Evolutionary conservation across 2,113 vertebrate genomes (phyloP).

Genomic region (Lucifuga dentata): DNA sequence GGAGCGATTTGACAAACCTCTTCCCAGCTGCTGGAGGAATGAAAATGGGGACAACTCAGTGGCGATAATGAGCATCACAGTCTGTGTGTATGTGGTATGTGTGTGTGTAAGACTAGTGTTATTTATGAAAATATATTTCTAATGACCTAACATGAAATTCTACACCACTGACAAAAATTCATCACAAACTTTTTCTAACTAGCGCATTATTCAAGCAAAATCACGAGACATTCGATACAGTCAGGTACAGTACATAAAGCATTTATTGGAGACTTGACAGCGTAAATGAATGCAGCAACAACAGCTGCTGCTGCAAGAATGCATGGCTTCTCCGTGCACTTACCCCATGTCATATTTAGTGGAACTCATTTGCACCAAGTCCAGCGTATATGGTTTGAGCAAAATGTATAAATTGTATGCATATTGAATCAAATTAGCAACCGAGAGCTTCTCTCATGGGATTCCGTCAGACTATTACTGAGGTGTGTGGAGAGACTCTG

Average conservation of each 20-base stretch:
- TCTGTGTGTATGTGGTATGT: neutral
- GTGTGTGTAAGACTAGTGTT: slow-evolving; percentile 19
- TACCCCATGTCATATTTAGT: slow-evolving; percentile 35
- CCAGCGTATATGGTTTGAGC: slow-evolving; percentile 1
- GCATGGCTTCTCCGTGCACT: too few relatives aligned
- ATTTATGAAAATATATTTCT: slow-evolving; percentile 56
- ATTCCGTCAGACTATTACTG: slow-evolving; percentile 57
- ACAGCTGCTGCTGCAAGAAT: slow-evolving; percentile 21
- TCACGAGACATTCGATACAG: neutral
- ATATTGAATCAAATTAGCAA: slow-evolving; percentile 30
- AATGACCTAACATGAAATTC: slow-evolving; percentile 49
- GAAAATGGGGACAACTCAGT: slow-evolving; percentile 71
- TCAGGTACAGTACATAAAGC: neutral
- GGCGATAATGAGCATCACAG: slow-evolving; percentile 71
- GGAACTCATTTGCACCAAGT: slow-evolving; percentile 35
- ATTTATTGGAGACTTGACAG: slow-evolving; percentile 17
- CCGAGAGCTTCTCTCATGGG: slow-evolving; percentile 46
- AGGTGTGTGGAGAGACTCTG: slow-evolving; percentile 51
- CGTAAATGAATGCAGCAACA: slow-evolving; percentile 28
- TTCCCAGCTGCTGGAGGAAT: slow-evolving; percentile 45
- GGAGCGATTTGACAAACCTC: slow-evolving; percentile 57
- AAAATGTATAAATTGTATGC: slow-evolving; percentile 18
- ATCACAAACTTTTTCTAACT: slow-evolving; percentile 40
- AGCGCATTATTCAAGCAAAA: slow-evolving; percentile 40
- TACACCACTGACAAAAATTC: slow-evolving; percentile 37